These are phyloP conservation scores for Rhinogobio ventralis DNA, from an alignment of 2,797 vertebrate genomes.

Conservation along the genomic window DNA sequence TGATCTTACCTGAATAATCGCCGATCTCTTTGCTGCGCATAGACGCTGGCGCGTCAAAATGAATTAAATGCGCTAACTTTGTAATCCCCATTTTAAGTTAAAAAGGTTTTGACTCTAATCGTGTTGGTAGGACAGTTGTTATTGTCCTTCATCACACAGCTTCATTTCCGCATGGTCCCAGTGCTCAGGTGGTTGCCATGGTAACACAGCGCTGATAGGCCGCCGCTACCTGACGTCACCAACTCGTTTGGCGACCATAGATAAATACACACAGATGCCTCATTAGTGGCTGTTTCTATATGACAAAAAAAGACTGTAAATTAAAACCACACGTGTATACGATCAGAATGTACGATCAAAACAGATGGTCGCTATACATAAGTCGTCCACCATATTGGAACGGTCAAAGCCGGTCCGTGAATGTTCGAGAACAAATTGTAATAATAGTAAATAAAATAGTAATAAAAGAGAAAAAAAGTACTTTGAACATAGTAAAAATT, in stretches of 20 bases:
- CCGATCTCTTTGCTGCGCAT: constrained; percentile 73
- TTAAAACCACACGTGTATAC: too few relatives aligned
- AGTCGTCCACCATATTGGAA: too few relatives aligned
- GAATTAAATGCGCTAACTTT: constrained; percentile 79
- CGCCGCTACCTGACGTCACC: neutral
- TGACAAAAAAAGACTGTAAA: neutral
- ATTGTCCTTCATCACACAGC: neutral
- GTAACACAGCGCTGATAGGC: constrained; percentile 13
- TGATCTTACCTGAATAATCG: constrained; percentile 76
- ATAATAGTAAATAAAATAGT: too few relatives aligned
- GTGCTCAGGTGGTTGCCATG: neutral
- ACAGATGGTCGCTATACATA: too few relatives aligned
- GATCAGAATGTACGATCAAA: too few relatives aligned
- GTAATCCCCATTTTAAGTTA: constrained; percentile 75
- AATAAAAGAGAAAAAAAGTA: too few relatives aligned
- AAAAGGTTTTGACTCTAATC: neutral
- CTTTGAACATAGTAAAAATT: neutral
- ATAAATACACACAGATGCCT: rapidly evolving
- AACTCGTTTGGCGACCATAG: constrained; percentile 26
- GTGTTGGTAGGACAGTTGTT: neutral
- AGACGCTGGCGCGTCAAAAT: constrained; percentile 66
- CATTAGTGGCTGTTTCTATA: neutral
- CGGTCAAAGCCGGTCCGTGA: too few relatives aligned
- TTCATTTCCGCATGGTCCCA: neutral
- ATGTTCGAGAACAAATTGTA: too few relatives aligned